Evolutionary conservation across 2,797 vertebrate species (phyloP), one percentile per base, ranked within the genome.

Genomic region (Falco novaeseelandiae): DNA sequence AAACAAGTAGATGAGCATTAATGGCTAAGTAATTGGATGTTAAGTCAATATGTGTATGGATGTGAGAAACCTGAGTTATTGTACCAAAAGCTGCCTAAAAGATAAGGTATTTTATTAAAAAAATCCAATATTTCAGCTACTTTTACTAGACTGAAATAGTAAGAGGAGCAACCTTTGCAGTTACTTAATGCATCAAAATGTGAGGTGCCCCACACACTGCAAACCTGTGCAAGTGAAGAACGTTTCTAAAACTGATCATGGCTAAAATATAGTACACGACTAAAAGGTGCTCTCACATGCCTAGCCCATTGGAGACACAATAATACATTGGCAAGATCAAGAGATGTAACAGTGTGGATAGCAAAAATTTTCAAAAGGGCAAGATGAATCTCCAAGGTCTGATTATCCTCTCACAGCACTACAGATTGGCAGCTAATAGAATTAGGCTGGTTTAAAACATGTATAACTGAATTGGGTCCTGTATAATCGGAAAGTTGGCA

Each of bases 351-450:
- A 46, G 42, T 21, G 34, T 3, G 12, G 22, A 6, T 14, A 72
- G 38, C 22, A 81, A 94, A 46, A 74, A 58, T 85, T 97, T 90
- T 85, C 49, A 48, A 77, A 85, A 69, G 58, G 49, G 18, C 30
- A 81, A 81, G 71, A 95, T 65, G 34, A 80, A 91, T 83, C 57
- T 79, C 72, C 65, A 81, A 57, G 42, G 81, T 66, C 87, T 95
- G 69, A 92, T 93, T 91, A 94, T 55, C 58, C 51, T 91, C 82
- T 86, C 54, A 29, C 49, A 94, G 84, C 67, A 74, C 61, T 55
- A 61, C 82, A 94, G 79, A 91, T 78, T 76, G 92, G 79, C 76
- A 93, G 76, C 13, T 96, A 97, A 96, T 87, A 74, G 59, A 87
- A 92, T 93, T 81, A 95, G 42, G 30, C 14, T 91, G 76, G 83